Evolutionary conservation across 23 tunicate genomes (phyloP).

Genomic region (Clavelina lepadiformis): DNA sequence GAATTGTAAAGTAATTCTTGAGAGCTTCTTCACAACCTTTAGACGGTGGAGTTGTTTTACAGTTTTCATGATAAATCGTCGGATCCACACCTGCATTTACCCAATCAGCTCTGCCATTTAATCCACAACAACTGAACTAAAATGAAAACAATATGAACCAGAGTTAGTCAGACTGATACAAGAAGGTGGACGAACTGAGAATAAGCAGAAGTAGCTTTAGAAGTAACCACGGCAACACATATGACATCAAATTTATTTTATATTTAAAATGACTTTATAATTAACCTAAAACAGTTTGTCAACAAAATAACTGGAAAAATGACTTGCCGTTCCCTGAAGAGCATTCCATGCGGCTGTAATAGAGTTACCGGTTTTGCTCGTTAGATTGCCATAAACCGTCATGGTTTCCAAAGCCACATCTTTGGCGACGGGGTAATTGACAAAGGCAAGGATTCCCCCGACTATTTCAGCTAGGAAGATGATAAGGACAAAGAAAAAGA

Average conservation of each 20-base stretch:
- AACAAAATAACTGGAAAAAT: too few species aligned
- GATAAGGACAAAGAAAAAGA: conserved; percentile 58
- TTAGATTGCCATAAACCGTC: conserved; percentile 6
- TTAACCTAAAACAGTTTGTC: too few species aligned
- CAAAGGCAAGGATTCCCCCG: conserved; percentile 66
- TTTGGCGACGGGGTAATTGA: conserved; percentile 44
- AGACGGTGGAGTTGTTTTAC: too few species aligned
- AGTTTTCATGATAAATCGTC: not conserved
- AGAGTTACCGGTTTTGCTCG: conserved; percentile 22
- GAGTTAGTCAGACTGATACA: too few species aligned
- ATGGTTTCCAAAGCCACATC: conserved; percentile 44
- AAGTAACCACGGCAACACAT: too few species aligned
- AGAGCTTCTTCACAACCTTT: conserved; percentile 46
- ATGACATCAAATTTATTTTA: too few species aligned
- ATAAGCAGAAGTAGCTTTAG: too few species aligned
- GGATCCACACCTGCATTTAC: not conserved
- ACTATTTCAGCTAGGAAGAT: conserved; percentile 71
- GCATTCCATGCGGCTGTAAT: conserved; percentile 59
- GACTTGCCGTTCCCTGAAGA: conserved; percentile 52
- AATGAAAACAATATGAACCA: too few species aligned
- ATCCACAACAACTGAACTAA: not conserved
- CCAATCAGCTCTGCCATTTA: not conserved
- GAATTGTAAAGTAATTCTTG: conserved; percentile 31
- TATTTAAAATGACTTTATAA: too few species aligned
- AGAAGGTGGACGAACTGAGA: too few species aligned